Percentiles rank a stretch among this genome's conserved stretches.
These are phyloP conservation scores for Anarhynchus alexandrinus DNA, from an alignment of 2,113 vertebrate genomes.

Conservation along the genomic window DNA sequence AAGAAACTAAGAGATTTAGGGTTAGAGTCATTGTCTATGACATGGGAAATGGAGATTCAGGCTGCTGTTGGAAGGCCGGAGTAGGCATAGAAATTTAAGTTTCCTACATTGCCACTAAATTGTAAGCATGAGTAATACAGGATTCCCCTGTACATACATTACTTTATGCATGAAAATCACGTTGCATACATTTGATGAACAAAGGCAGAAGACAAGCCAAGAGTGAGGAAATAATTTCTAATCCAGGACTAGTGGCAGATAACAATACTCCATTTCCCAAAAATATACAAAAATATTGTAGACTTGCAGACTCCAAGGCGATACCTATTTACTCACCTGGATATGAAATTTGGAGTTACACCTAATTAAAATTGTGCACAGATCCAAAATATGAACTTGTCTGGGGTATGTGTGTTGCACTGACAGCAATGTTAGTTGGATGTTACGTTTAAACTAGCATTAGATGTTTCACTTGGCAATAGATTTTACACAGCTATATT, in stretches of 20 bases:
- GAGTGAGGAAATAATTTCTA: background rate
- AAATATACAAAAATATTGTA: background rate
- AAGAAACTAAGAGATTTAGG: background rate
- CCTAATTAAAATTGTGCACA: background rate
- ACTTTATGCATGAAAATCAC: background rate
- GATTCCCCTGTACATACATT: background rate
- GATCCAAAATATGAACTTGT: background rate
- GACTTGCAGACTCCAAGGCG: background rate
- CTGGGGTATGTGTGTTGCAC: background rate
- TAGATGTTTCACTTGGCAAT: background rate
- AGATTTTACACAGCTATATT: slow-evolving; percentile 22
- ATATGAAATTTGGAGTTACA: background rate
- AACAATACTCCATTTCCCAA: background rate
- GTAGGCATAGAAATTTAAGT: background rate
- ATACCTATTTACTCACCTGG: background rate
- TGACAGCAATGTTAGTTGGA: background rate
- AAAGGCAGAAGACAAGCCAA: background rate
- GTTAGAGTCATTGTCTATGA: background rate
- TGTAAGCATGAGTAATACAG: background rate
- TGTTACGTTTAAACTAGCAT: background rate
- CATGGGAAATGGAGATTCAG: background rate
- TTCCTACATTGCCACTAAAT: background rate
- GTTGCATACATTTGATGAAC: background rate
- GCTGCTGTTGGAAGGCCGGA: background rate
- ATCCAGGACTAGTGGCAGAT: background rate